Evolutionary conservation across 2,888 invertebrate species (phyloP).

Genomic region (Drosophila prolongata): DNA sequence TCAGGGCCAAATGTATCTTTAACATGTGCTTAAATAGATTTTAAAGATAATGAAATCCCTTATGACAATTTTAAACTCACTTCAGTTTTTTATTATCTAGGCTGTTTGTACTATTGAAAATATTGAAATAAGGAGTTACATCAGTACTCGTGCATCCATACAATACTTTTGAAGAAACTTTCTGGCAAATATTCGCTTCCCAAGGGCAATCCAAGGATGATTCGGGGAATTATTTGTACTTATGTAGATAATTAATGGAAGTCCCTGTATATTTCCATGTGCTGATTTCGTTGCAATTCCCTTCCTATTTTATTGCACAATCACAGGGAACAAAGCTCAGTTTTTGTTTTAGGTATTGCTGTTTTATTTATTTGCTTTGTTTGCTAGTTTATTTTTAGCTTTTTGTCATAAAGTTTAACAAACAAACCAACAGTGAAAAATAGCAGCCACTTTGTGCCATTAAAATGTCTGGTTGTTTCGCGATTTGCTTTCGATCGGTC

Average conservation of each 20-base stretch:
- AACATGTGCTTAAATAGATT: no score
- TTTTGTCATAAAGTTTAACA: constrained; percentile 78
- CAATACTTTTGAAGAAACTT: no score
- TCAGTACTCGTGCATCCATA: background rate
- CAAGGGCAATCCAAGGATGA: constrained; percentile 14
- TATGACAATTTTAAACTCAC: no score
- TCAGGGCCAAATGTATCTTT: no score
- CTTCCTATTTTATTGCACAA: constrained; percentile 11
- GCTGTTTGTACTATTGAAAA: no score
- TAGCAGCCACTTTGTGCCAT: constrained; percentile 65
- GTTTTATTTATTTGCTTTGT: constrained; percentile 21
- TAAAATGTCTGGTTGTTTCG: constrained; percentile 55
- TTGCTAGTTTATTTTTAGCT: constrained; percentile 67
- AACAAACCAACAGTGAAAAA: constrained; percentile 61
- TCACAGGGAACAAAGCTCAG: constrained; percentile 27
- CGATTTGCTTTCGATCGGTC: constrained; percentile 29
- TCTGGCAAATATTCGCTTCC: background rate
- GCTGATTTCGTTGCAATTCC: constrained; percentile 10
- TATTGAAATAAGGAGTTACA: no score
- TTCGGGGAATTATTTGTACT: background rate
- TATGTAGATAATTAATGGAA: background rate
- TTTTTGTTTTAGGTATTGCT: constrained; percentile 29
- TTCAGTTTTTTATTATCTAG: no score
- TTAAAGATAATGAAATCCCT: no score
- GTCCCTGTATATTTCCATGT: constrained; percentile 5